phyloP scores from a whole-genome alignment of 2,888 invertebrate species.

The Megamerina dolium region DNA sequence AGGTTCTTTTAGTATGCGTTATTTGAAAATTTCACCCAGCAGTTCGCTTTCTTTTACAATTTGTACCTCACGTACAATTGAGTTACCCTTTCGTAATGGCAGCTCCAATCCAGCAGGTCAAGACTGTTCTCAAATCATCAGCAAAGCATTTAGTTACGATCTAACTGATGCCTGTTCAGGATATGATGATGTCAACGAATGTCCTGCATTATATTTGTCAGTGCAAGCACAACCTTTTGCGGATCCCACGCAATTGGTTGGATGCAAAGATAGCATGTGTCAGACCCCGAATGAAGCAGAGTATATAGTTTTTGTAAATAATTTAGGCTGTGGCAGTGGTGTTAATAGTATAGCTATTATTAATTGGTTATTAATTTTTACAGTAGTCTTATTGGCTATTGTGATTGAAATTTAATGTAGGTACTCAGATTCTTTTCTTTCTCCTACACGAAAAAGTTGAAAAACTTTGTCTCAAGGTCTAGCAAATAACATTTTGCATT shows the following conservation, averaged over 20 bases:
- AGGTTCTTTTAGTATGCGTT: conserved; percentile 51
- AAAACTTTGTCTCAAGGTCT: too few species aligned
- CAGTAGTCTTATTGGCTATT: too few species aligned
- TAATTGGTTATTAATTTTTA: too few species aligned
- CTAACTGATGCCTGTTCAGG: conserved; percentile 56
- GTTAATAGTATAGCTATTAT: too few species aligned
- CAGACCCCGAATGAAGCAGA: conserved; percentile 63
- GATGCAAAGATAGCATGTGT: conserved; percentile 59
- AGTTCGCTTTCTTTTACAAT: conserved; percentile 54
- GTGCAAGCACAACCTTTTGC: conserved; percentile 50
- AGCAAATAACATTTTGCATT: too few species aligned
- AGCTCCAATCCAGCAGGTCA: conserved; percentile 38
- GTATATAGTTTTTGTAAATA: conserved; percentile 60
- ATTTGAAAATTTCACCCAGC: conserved; percentile 52
- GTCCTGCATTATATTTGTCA: conserved; percentile 64
- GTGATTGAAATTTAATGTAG: too few species aligned
- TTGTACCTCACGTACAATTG: conserved; percentile 58
- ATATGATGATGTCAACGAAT: conserved; percentile 53
- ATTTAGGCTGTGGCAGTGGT: conserved; percentile 61
- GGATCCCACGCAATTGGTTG: conserved; percentile 22
- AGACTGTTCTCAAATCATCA: conserved; percentile 54
- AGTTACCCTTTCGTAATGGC: conserved; percentile 50
- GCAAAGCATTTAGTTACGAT: conserved; percentile 53
- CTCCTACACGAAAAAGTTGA: too few species aligned
- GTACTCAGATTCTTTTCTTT: too few species aligned